A percentile compares a stretch with the other conserved stretches of the same genome.
Evolutionary conservation across 2,888 invertebrate species (phyloP).

Genomic region (Athrips mouffetella): DNA sequence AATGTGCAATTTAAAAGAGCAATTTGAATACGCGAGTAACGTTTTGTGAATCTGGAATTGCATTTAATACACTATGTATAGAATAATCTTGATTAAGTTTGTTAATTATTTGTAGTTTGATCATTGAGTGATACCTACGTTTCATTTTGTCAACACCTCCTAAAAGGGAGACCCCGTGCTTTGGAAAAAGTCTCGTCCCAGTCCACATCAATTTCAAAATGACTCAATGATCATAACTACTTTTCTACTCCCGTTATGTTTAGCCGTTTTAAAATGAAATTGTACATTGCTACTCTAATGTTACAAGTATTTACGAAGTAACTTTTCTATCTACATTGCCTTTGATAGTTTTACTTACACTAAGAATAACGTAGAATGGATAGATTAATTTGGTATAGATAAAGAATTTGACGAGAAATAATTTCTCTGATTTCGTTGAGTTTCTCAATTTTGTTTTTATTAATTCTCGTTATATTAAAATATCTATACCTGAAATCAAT

Average conservation of each 20-base stretch:
- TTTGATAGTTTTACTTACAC: constrained; percentile 56
- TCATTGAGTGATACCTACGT: constrained; percentile 17
- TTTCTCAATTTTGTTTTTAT: too few species aligned
- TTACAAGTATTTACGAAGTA: constrained; percentile 40
- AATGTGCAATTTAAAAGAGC: constrained; percentile 42
- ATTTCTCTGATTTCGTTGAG: too few species aligned
- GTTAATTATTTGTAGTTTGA: constrained; percentile 13
- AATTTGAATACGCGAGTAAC: constrained; percentile 30
- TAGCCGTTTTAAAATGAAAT: constrained; percentile 37
- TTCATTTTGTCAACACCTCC: constrained; percentile 23
- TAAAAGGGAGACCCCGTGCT: too few species aligned
- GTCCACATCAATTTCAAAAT: background rate
- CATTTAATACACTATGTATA: constrained; percentile 38
- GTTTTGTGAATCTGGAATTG: constrained; percentile 55
- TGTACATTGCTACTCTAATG: constrained; percentile 47
- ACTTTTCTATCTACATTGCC: constrained; percentile 62
- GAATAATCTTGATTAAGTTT: constrained; percentile 12
- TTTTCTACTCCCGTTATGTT: constrained; percentile 29
- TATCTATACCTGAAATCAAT: constrained; percentile 3
- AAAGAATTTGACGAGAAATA: background rate
- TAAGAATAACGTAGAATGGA: constrained; percentile 48
- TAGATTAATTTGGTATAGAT: constrained; percentile 13
- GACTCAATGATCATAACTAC: background rate
- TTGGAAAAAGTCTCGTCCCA: too few species aligned
- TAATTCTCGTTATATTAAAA: background rate